These are phyloP conservation scores for Thalassoma bifasciatum DNA, from an alignment of 2,113 vertebrate species.

Conservation along the genomic window DNA sequence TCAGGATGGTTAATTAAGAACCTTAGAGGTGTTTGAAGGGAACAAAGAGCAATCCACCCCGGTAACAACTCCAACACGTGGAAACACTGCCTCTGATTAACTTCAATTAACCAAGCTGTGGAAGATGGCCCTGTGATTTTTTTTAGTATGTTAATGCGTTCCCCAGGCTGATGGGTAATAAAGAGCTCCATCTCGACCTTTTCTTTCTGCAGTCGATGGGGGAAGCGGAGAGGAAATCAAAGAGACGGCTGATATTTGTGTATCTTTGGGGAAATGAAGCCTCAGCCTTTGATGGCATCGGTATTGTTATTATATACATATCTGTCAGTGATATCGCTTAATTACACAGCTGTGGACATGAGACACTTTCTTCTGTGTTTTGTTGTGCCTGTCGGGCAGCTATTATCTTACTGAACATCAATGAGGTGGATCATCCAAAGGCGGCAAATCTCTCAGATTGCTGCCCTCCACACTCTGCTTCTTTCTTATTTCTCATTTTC, in stretches of 20 bases:
- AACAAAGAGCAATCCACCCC: conserved; percentile 73
- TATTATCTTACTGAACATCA: conserved; percentile 64
- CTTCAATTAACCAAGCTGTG: conserved; percentile 78
- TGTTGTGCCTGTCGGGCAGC: conserved; percentile 19
- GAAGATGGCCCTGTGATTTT: conserved; percentile 64
- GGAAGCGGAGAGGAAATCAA: conserved; percentile 61
- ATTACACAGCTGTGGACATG: conserved; percentile 65
- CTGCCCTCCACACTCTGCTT: conserved; percentile 33
- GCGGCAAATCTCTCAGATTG: conserved; percentile 45
- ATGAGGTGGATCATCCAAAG: conserved; percentile 52
- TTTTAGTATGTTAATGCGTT: conserved; percentile 63
- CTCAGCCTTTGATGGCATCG: conserved; percentile 63
- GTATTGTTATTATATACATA: conserved; percentile 67
- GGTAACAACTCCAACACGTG: conserved; percentile 52
- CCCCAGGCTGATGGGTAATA: conserved; percentile 46
- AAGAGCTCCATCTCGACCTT: conserved; percentile 52
- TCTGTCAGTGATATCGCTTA: conserved; percentile 68
- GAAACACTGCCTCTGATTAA: conserved; percentile 78
- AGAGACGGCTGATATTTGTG: conserved; percentile 58
- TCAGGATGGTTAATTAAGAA: conserved; percentile 79
- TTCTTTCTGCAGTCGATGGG: conserved; percentile 46
- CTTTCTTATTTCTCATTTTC: conserved; percentile 53
- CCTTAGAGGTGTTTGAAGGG: conserved; percentile 73
- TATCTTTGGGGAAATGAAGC: conserved; percentile 67
- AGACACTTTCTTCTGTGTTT: conserved; percentile 52